Evolutionary conservation across 1,140 invertebrate genomes (phyloP).

Genomic region (Neoseiulus cucumeris): DNA sequence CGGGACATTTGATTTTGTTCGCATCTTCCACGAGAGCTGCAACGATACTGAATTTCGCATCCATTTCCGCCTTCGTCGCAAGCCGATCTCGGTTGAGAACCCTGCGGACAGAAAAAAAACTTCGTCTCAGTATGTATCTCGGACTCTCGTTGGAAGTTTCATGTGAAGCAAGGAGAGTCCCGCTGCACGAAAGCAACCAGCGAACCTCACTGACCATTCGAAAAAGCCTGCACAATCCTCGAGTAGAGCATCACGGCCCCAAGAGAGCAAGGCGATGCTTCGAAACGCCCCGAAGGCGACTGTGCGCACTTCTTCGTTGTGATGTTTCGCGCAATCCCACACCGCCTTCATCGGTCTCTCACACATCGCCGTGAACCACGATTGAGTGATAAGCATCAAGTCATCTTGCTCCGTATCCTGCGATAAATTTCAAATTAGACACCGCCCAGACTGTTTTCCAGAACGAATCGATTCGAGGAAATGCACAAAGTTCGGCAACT

Average conservation of each 20-base stretch:
- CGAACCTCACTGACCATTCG: too few species aligned
- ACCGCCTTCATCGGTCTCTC: too few species aligned
- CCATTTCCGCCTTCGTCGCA: not conserved
- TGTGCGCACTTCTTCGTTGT: too few species aligned
- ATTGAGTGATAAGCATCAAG: too few species aligned
- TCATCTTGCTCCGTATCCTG: not conserved
- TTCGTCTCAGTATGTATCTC: not conserved
- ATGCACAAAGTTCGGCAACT: not conserved
- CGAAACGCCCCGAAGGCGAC: too few species aligned
- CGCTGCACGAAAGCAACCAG: not conserved
- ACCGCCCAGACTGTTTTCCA: not conserved
- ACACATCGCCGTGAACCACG: too few species aligned
- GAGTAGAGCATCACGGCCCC: too few species aligned
- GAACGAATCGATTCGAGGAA: not conserved
- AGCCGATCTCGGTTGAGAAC: not conserved
- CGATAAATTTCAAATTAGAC: not conserved
- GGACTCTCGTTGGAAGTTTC: not conserved
- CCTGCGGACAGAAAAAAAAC: not conserved
- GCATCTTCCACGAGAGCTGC: not conserved
- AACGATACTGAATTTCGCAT: not conserved
- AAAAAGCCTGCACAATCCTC: too few species aligned
- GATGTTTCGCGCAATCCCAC: too few species aligned
- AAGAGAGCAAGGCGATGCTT: too few species aligned
- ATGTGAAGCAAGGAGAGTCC: not conserved
- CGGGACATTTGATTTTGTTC: not conserved